Conservation (phyloP, 2,113 vertebrate genomes). For the Ageneiosus marmoratus region DNA sequence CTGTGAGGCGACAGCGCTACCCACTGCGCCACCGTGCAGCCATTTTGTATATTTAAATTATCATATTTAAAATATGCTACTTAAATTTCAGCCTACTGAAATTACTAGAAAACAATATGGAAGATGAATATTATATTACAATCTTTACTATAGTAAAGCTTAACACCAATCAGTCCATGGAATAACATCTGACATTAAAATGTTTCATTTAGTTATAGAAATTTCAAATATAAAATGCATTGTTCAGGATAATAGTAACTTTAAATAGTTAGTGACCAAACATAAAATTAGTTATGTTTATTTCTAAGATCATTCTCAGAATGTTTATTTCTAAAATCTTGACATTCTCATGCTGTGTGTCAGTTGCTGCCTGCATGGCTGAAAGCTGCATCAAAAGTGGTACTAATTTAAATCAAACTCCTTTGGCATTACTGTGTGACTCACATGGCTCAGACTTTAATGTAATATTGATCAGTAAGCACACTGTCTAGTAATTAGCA, state of each 20-base stretch:
- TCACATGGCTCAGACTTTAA: slow-evolving; percentile 12
- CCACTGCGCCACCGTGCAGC: too few relatives aligned
- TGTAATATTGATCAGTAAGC: slow-evolving; percentile 36
- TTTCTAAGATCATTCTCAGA: not conserved
- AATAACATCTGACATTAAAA: not conserved
- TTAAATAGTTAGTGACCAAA: slow-evolving; percentile 2
- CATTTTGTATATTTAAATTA: too few relatives aligned
- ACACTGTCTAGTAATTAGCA: slow-evolving; percentile 39
- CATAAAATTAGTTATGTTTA: not conserved
- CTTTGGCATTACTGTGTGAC: slow-evolving; percentile 13
- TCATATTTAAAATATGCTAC: too few relatives aligned
- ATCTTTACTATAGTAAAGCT: not conserved
- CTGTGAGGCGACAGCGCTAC: too few relatives aligned
- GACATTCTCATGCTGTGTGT: not conserved
- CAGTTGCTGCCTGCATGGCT: not conserved
- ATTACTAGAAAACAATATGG: not conserved
- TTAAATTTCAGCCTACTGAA: not conserved
- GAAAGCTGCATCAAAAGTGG: not conserved
- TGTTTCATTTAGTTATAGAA: not conserved
- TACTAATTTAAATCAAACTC: slow-evolving; percentile 28
- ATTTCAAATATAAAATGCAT: not conserved
- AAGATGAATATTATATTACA: not conserved
- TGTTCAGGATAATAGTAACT: not conserved
- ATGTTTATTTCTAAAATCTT: not conserved
- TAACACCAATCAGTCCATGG: not conserved